Percentiles rank a stretch among this genome's conserved stretches.
Evolutionary conservation across 1,140 invertebrate genomes (phyloP).

Genomic region (Leptinotarsa texana): DNA sequence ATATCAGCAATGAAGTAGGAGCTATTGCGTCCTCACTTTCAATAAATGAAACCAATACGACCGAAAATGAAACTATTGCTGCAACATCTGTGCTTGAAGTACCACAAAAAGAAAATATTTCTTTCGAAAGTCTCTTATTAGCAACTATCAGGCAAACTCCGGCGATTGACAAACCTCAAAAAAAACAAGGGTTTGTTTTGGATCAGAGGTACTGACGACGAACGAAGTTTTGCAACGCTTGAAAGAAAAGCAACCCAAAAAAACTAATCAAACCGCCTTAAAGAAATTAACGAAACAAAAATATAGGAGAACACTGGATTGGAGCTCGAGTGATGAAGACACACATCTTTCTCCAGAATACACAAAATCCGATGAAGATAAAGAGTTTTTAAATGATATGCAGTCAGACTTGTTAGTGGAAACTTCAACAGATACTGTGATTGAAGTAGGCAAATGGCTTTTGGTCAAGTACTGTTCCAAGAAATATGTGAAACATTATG

Average conservation of each 20-base stretch:
- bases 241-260: neutral
- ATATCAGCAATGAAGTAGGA: neutral
- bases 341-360: neutral
- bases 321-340: neutral
- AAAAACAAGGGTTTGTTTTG: neutral
- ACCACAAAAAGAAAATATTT: neutral
- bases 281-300: neutral
- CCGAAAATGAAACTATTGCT: neutral
- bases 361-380: neutral
- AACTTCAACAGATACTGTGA: neutral
- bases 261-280: neutral
- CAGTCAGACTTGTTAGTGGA: neutral
- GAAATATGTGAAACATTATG: neutral
- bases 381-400: neutral
- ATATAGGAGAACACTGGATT: neutral
- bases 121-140: neutral
- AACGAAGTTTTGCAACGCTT: constrained; percentile 1
- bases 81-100: neutral
- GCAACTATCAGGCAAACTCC: neutral
- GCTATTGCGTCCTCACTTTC: neutral
- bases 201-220: neutral
- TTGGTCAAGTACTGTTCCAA: neutral
- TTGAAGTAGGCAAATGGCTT: neutral
- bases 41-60: neutral
- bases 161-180: neutral